Percentiles rank a stretch among this genome's conserved stretches.
These are phyloP conservation scores for human DNA, from an alignment of 2,113 vertebrate genomes.

Conservation along the genomic window DNA sequence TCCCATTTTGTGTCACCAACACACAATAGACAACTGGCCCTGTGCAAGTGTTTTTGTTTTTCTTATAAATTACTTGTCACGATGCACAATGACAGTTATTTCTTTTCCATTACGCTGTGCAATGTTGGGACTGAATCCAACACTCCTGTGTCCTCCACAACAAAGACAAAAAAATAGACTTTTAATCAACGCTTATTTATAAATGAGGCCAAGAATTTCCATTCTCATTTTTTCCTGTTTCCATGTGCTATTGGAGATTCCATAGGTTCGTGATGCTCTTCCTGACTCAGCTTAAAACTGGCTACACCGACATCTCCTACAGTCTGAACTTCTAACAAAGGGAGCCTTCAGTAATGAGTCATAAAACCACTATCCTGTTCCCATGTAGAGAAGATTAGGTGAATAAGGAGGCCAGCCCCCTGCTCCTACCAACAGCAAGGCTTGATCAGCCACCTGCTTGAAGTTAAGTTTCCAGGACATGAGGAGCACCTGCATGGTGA, in stretches of 20 bases:
- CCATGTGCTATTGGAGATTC: background rate
- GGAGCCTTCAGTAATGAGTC: background rate
- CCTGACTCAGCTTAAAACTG: background rate
- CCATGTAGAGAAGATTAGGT: background rate
- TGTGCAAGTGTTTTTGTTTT: background rate
- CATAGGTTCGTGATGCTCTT: background rate
- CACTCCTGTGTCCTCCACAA: background rate
- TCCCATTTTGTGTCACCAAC: background rate
- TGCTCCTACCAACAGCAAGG: background rate
- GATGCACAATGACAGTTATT: no score
- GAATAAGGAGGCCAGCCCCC: background rate
- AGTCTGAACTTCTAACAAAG: background rate
- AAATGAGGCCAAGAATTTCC: background rate
- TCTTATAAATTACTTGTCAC: background rate
- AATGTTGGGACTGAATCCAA: background rate
- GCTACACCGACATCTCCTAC: background rate
- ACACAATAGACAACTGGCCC: background rate
- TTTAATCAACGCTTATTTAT: background rate
- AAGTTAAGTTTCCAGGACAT: background rate
- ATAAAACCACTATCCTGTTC: background rate
- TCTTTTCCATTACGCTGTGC: background rate
- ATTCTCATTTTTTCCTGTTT: background rate
- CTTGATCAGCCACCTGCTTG: background rate
- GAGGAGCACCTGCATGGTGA: background rate
- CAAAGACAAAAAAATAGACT: background rate